A percentile compares a stretch with the other conserved stretches of the same genome.
Conservation (phyloP, 2,797 vertebrate species). For the Melopsittacus undulatus region DNA sequence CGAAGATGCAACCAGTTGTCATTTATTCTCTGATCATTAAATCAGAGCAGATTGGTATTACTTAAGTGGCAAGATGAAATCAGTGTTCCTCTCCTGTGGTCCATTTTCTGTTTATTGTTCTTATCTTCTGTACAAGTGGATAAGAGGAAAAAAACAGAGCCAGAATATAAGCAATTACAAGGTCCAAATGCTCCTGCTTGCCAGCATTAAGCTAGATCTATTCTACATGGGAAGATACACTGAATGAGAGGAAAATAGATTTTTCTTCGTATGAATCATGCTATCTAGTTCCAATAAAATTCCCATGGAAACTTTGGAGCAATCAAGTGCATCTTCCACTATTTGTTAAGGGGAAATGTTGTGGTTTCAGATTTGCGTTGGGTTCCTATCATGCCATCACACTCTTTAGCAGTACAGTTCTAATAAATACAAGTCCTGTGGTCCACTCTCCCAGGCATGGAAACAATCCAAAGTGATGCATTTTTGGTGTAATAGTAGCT, state of each 20-base stretch:
- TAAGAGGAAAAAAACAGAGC: neutral
- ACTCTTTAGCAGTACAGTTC: neutral
- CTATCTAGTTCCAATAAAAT: neutral
- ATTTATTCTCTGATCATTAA: neutral
- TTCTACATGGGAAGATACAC: neutral
- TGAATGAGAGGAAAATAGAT: neutral
- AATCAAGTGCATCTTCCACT: neutral
- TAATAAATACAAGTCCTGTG: neutral
- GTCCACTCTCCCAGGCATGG: neutral
- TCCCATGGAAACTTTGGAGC: neutral
- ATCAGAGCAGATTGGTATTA: neutral
- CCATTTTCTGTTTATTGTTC: neutral
- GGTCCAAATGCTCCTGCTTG: neutral
- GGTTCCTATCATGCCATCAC: neutral
- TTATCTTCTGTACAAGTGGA: constrained; percentile 32
- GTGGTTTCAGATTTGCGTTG: neutral
- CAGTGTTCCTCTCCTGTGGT: neutral
- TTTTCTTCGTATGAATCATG: constrained; percentile 1
- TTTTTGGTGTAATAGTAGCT: neutral
- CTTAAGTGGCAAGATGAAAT: neutral
- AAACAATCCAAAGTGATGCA: neutral
- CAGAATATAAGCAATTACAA: constrained; percentile 36
- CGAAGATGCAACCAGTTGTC: neutral
- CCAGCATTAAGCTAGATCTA: neutral
- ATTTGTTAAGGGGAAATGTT: neutral